A percentile compares a stretch with the other conserved stretches of the same genome.
Evolutionary conservation across 2,888 invertebrate species (phyloP).

Genomic region (Stenodera caucasica): DNA sequence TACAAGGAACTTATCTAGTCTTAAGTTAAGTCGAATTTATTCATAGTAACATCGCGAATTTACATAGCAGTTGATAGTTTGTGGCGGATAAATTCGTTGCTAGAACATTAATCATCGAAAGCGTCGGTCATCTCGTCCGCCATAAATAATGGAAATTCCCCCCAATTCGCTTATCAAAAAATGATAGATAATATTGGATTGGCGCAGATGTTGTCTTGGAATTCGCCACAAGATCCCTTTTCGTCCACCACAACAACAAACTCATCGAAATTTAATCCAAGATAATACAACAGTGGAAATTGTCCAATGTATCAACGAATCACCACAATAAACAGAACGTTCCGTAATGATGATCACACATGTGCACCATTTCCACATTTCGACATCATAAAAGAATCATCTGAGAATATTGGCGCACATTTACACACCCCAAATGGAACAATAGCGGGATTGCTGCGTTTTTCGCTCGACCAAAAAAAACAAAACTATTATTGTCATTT

Average conservation of each 20-base stretch:
- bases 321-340: not conserved
- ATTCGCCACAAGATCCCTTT: not conserved
- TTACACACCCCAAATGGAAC: not conserved
- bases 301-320: constrained; percentile 11
- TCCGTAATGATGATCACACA: constrained; percentile 5
- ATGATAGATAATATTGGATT: constrained; percentile 7
- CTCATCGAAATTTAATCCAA: constrained; percentile 3
- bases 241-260: not conserved
- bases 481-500: too few relatives aligned
- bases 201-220: not conserved
- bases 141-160: not conserved
- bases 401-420: not conserved
- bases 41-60: not conserved
- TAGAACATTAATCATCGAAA: not conserved
- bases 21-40: not conserved
- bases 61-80: not conserved
- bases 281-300: constrained; percentile 4
- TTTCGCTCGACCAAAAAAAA: too few relatives aligned
- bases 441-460: too few relatives aligned
- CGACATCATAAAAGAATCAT: constrained; percentile 10
- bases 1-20: not conserved
- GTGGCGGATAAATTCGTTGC: not conserved
- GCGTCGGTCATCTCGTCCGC: not conserved
- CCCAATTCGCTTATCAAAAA: not conserved
- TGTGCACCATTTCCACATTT: constrained; percentile 10